Evolutionary conservation across 2,113 vertebrate species (phyloP), one percentile per base, ranked within the genome.

Genomic region (Cygnus buccinator): DNA sequence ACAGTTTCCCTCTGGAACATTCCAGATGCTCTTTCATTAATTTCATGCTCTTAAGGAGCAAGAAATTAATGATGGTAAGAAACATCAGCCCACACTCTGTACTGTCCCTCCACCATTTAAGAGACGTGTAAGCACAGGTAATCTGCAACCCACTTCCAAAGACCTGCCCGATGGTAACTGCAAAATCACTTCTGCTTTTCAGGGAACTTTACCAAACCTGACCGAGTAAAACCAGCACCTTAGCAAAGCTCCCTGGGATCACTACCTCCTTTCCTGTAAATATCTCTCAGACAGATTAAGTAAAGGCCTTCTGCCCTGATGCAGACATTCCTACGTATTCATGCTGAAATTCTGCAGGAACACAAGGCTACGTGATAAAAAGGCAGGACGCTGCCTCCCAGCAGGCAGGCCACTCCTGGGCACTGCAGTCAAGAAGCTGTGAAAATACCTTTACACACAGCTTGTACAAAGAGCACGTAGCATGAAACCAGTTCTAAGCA

Each of bases 251-350:
- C 33, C 77, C 48, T 1, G 8, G 41, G n/a, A 41, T 20, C 3
- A 4, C 41, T 9, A 5, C 11, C 63, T 68, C 77, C 48, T 37
- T 26, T 25, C 26, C 35, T 23, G 18, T 8, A 25, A 1, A 1
- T 0, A 3, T n/a, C 5, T 39, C n/a, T 63, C 1, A 1, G 39
- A 37, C 28, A 39, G 46, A 62, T 4, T 8, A 12, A 33, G 22
- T n/a, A 10, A 44, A 61, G 44, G 25, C 39, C 44, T 41, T 21
- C 54, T 35, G n/a, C 46, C 39, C 20, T 57, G 19, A 39, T 17
- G 28, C 8, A 3, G 6, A 37, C 15, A 10, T 33, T 41, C 29
- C 20, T 6, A 4, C 2, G 19, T 20, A 21, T 14, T 10, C 1
- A 8, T 54, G n/a, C 11, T 35, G 16, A 21, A 33, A 29, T 23